These are phyloP conservation scores for Centropristis striata DNA, from an alignment of 2,113 vertebrate genomes.

Conservation along the genomic window DNA sequence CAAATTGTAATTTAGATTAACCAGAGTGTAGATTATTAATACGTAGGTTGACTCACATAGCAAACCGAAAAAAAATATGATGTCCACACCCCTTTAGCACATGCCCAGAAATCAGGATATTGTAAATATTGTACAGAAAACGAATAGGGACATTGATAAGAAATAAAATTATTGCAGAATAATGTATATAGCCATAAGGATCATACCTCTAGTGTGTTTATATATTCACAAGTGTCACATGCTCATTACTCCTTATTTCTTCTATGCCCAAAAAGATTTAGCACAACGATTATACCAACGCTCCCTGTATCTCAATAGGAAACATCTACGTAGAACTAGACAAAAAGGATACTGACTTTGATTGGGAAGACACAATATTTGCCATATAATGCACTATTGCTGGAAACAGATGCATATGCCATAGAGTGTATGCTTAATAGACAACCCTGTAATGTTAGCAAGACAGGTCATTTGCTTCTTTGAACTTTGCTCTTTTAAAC, in stretches of 20 bases:
- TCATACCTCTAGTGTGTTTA: slow-evolving; percentile 75
- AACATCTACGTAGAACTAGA: slow-evolving; percentile 53
- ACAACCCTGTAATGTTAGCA: slow-evolving; percentile 24
- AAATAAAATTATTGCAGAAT: slow-evolving; percentile 73
- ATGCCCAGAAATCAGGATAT: slow-evolving; percentile 73
- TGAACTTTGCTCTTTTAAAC: slow-evolving; percentile 47
- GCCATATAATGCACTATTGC: slow-evolving; percentile 45
- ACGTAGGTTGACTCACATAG: slow-evolving; percentile 65
- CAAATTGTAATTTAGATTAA: slow-evolving; percentile 71
- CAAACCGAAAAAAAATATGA: slow-evolving; percentile 57
- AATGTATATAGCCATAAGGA: slow-evolving; percentile 81
- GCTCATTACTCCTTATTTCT: slow-evolving; percentile 65
- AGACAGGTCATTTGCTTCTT: slow-evolving; percentile 41
- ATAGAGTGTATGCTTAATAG: slow-evolving; percentile 29
- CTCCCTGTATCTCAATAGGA: slow-evolving; percentile 67
- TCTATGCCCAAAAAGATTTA: slow-evolving; percentile 60
- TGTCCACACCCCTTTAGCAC: slow-evolving; percentile 73
- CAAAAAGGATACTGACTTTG: slow-evolving; percentile 29
- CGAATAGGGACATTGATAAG: slow-evolving; percentile 74
- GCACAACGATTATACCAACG: slow-evolving; percentile 55
- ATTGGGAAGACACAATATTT: slow-evolving; percentile 55
- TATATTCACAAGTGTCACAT: slow-evolving; percentile 70
- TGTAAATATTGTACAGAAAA: slow-evolving; percentile 86
- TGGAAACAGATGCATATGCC: slow-evolving; percentile 54
- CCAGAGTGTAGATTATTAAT: slow-evolving; percentile 63